A percentile compares a stretch with the other conserved stretches of the same genome.
phyloP scores from a whole-genome alignment of 2,888 invertebrate species.

The Chirona hameri region DNA sequence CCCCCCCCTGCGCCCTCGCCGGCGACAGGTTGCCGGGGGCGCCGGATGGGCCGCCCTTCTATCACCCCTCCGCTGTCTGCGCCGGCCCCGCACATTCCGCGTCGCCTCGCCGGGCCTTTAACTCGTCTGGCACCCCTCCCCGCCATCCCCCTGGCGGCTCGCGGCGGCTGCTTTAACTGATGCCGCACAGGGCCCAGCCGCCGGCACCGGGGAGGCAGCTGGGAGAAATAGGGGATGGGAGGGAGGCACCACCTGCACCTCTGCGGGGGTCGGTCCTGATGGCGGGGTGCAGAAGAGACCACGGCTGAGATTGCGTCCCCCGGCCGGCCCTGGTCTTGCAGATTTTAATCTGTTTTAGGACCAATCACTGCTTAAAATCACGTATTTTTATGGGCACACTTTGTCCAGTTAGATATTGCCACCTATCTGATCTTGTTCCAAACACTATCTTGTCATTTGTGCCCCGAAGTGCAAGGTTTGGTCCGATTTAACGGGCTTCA shows the following conservation, averaged over 20 bases:
- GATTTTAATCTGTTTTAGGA: no score
- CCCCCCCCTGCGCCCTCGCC: not conserved
- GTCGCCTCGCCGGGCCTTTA: not conserved
- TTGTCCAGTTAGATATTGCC: no score
- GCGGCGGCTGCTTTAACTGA: slow-evolving; percentile 1
- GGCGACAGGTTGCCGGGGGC: not conserved
- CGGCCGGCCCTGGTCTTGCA: no score
- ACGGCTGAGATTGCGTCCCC: no score
- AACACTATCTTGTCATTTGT: no score
- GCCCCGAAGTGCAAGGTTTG: no score
- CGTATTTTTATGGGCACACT: no score
- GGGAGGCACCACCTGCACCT: not conserved
- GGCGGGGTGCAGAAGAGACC: no score
- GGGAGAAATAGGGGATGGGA: not conserved
- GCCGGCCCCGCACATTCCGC: not conserved
- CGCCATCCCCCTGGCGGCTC: not conserved
- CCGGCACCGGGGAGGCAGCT: not conserved
- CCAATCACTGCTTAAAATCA: no score
- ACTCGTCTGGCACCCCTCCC: not conserved
- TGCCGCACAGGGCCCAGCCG: not conserved
- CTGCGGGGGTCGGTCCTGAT: not conserved
- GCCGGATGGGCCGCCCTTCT: not conserved
- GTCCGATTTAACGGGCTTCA: no score
- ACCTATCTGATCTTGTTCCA: no score
- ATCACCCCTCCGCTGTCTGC: not conserved